phyloP scores from a whole-genome alignment of 2,113 vertebrate genomes.

The Stercorarius parasiticus region DNA sequence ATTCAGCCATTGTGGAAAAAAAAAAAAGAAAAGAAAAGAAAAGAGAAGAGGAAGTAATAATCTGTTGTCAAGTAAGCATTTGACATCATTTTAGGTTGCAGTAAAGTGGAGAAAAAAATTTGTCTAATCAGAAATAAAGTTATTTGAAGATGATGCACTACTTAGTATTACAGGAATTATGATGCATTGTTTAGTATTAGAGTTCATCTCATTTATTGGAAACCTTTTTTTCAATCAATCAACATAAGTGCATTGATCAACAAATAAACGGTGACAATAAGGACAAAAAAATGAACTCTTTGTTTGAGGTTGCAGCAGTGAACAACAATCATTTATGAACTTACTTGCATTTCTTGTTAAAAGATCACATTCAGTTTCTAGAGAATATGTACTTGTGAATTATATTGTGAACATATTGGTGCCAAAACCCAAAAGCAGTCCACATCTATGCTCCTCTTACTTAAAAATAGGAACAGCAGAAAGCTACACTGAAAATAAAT shows the following conservation, averaged over 20 bases:
- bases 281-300: not conserved
- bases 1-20: not conserved
- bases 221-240: not conserved
- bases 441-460: not conserved
- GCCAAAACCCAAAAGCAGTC: not conserved
- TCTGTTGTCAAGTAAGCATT: not conserved
- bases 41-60: not conserved
- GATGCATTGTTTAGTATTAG: not conserved
- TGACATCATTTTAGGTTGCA: not conserved
- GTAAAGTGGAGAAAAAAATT: not conserved
- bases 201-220: not conserved
- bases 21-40: too few species aligned
- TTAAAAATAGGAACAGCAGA: not conserved
- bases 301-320: not conserved
- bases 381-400: not conserved
- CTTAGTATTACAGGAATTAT: not conserved
- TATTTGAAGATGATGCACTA: not conserved
- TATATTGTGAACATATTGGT: not conserved
- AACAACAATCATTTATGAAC: not conserved
- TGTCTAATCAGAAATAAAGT: not conserved
- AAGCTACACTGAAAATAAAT: not conserved
- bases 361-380: not conserved
- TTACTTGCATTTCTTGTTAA: not conserved
- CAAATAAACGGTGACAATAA: not conserved
- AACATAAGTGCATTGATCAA: not conserved